A percentile compares a stretch with the other conserved stretches of the same genome.
Evolutionary conservation across 2,113 vertebrate genomes (phyloP).

Genomic region (Morphnarchus princeps): DNA sequence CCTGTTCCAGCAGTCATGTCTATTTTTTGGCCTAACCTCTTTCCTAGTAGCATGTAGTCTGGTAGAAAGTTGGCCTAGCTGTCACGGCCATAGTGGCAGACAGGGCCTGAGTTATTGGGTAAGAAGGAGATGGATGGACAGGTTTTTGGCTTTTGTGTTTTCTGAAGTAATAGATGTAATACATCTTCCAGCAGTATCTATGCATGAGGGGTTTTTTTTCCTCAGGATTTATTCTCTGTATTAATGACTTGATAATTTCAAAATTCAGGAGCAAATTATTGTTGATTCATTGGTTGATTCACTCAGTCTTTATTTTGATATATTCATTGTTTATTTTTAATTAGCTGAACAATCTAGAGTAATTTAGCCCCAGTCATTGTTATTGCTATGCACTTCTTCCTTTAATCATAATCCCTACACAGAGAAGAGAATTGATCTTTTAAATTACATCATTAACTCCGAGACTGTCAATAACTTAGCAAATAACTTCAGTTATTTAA

Average conservation of each 20-base stretch:
- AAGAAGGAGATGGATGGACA: background rate
- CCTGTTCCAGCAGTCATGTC: background rate
- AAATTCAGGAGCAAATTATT: background rate
- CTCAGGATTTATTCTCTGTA: background rate
- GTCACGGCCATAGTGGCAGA: background rate
- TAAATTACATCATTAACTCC: background rate
- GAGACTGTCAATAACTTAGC: background rate
- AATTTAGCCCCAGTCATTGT: background rate
- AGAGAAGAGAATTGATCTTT: background rate
- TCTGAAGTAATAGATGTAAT: background rate
- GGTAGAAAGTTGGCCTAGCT: background rate
- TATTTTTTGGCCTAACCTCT: background rate
- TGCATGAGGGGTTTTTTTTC: background rate
- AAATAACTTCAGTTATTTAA: background rate
- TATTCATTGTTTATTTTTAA: conserved; percentile 26
- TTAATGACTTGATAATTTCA: background rate
- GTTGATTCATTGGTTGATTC: background rate
- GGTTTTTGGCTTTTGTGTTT: background rate
- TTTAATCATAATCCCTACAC: background rate
- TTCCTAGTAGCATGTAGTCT: background rate
- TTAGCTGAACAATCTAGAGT: background rate
- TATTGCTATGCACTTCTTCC: background rate
- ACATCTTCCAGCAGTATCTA: background rate
- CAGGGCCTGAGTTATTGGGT: background rate
- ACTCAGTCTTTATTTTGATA: background rate